Conservation (phyloP, 2,113 vertebrate genomes). For the Chloroceryle aenea region DNA sequence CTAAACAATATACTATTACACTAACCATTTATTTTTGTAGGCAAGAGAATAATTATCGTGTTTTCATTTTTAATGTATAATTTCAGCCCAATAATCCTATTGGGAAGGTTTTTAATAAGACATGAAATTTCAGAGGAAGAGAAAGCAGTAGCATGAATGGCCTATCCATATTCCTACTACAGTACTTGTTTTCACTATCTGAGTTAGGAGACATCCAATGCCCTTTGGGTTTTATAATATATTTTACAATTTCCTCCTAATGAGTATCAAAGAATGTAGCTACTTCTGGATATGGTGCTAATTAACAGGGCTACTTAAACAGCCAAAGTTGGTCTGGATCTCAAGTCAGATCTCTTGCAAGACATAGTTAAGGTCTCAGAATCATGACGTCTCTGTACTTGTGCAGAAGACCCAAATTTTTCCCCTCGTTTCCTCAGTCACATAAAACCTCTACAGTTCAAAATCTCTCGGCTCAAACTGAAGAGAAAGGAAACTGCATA, state of each 20-base stretch:
- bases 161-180: background rate
- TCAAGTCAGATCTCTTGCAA: background rate
- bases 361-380: background rate
- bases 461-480: background rate
- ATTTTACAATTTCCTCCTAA: slow-evolving; percentile 56
- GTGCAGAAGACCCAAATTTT: background rate
- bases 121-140: slow-evolving; percentile 36
- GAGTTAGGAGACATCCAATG: slow-evolving; percentile 9
- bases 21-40: background rate
- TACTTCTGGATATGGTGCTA: background rate
- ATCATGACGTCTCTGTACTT: background rate
- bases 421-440: background rate
- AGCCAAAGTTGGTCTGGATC: background rate
- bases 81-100: slow-evolving; percentile 31
- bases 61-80: slow-evolving; percentile 46
- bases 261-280: slow-evolving; percentile 2
- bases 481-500: background rate
- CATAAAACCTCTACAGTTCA: background rate
- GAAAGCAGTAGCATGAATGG: slow-evolving; percentile 28
- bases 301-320: slow-evolving; percentile 5
- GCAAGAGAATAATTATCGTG: background rate
- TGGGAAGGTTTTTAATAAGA: slow-evolving; percentile 57
- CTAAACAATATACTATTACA: background rate
- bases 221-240: slow-evolving; percentile 30
- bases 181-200: background rate